phyloP scores from a whole-genome alignment of 2,113 vertebrate species.

The Sylvicapra grimmia region DNA sequence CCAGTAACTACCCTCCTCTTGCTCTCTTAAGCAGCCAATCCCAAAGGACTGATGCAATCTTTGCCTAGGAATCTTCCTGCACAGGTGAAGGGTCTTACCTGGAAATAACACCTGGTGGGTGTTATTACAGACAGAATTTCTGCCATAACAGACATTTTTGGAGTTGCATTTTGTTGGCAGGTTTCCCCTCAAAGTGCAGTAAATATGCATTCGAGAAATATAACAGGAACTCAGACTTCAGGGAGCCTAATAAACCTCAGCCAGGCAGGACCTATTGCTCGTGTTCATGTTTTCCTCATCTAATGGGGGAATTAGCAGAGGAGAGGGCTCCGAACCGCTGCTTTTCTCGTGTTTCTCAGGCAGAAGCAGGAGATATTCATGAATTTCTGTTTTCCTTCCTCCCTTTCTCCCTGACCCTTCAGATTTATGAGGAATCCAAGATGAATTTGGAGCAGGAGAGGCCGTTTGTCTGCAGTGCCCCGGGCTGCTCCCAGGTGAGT shows the following conservation, averaged over 20 bases:
- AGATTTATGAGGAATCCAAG: constrained; percentile 98
- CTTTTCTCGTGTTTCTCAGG: constrained; percentile 63
- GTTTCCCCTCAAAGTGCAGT: constrained; percentile 50
- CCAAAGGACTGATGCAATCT: constrained; percentile 40
- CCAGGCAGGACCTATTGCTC: neutral
- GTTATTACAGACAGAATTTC: constrained; percentile 42
- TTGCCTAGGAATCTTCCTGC: constrained; percentile 58
- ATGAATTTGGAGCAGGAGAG: constrained; percentile 99
- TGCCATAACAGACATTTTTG: constrained; percentile 2
- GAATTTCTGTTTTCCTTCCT: constrained; percentile 74
- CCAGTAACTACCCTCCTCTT: neutral
- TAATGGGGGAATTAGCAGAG: constrained; percentile 1
- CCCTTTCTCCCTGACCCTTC: constrained; percentile 72
- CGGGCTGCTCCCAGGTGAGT: constrained; percentile 99
- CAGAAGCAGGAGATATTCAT: constrained; percentile 72
- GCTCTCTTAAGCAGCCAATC: neutral
- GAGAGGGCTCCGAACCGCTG: neutral
- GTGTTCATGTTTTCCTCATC: constrained; percentile 24
- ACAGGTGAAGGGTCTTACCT: constrained; percentile 52
- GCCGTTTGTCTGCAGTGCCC: constrained; percentile 96
- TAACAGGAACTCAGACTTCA: neutral
- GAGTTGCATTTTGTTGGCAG: neutral
- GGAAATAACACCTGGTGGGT: constrained; percentile 41
- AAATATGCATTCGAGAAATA: constrained; percentile 27
- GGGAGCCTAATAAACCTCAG: constrained; percentile 26